Base-by-base conservation (phyloP, 1,140 invertebrate genomes). In the Parapsyche elsis region DNA sequence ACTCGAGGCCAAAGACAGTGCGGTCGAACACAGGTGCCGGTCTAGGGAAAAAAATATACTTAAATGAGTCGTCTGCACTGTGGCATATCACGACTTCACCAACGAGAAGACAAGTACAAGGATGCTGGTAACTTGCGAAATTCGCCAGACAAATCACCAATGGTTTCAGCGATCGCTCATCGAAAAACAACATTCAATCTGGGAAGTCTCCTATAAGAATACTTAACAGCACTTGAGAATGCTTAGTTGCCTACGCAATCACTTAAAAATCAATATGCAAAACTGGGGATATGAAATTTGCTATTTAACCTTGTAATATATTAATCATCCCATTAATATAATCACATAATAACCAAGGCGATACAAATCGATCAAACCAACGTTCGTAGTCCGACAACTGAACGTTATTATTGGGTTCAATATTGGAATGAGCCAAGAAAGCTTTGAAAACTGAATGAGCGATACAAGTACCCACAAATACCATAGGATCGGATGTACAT, bases 1-100 rank as follows among this genome's bases (percentile, higher is more conserved):
- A 9, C 14, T 67, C 64, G 64, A 67, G 64, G 64, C 64, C 64
- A 67, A 67, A 67, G 24, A 67, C 64, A 67, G 23, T 67, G 21
- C 14, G 10, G 49, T 53, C 12, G 16, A 16, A 10, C 24, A 67
- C 64, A 67, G 64, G 64, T 67, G 64, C 9, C 1, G 2, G 24
- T 12, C 26, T 12, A 12, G 10, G 12, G 49, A 53, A 53, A 53
- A 67, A 19, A 67, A 67, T 9, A 26, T 46, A 21, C 4, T 14
- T n/a, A 73, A 73, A 46, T 49, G 71, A 30, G 9, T 73, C 71
- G 71, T 23, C 16, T 16, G 16, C 71, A 46, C 23, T 26, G 9
- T 73, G 71, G 45, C 71, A 73, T 73, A 73, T 73, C 71, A 73
- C 71, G 71, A 73, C 23, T 73, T 46, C 10, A 10, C 38, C 71